Evolutionary conservation across 2,888 invertebrate genomes (phyloP), one percentile per base, ranked within the genome.

Genomic region (Brenthis daphne): DNA sequence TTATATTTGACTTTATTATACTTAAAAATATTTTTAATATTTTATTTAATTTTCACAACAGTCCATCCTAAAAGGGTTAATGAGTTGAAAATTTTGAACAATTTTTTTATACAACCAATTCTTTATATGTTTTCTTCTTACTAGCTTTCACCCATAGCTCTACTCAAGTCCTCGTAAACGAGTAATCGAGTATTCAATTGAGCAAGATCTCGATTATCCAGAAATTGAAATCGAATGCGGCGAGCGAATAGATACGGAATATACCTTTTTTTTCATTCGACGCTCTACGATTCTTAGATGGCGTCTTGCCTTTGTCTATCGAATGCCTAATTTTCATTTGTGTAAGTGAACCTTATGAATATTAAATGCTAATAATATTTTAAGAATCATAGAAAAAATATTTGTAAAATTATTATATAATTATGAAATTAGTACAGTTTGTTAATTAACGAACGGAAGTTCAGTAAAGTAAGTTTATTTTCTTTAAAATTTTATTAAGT

Each of bases 151-250:
- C 11, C 8, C 8, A 43, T 8, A 43, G 8, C 37, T 43, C 11
- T 43, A 43, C 37, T 11, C 11, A 2, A 11, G 37, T 43, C 37
- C 83, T 81, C 85, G 86, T 89, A 88, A 90, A 88, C 89, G 89
- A 88, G 88, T 89, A 87, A 88, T 90, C 89, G 89, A 88, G 85
- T 89, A 87, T 89, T 90, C 91, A 90, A 90, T 91, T 91, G 91
- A 90, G 88, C 88, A 90, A 88, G 88, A 87, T 89, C 88, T 88
- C 87, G 88, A 90, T 90, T 90, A 90, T 90, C 82, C 85, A 85
- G 87, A 86, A 87, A 90, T 89, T 87, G 87, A 86, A 90, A 89
- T 87, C 85, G 87, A 87, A 88, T 83, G 86, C 85, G 85, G 83
- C 83, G 78, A 79, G 80, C 75, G 85, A 85, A 89, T 87, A 82